Base-by-base conservation (phyloP, 2,888 invertebrate species). In the Rhagium mordax region DNA sequence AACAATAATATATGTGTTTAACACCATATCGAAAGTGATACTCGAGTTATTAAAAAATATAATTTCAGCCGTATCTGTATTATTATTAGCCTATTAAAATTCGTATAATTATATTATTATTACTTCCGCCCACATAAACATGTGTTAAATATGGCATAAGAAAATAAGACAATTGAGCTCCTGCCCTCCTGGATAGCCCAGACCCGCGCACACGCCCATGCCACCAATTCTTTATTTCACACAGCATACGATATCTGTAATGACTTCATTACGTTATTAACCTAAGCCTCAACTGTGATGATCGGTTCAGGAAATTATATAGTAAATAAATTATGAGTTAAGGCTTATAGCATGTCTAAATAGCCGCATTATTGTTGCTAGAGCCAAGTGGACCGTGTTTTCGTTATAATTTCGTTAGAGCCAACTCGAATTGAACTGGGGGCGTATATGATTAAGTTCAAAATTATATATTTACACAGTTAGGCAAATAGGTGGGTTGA, bases 251-350 rank as follows among this genome's bases (percentile, higher is more conserved):
- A 75, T 76, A 74, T 76, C 74, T 78, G 76, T 77, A 80, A 82
- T 82, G 82, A 81, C 81, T 84, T 81, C 85, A 86, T 86, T 85
- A 85, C 85, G 84, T 85, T 84, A 85, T 84, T 84, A 85, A 82
- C 81, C 80, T 82, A 82, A 83, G 81, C 83, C n/a, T 72, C 84
- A 84, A 85, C 85, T 84, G 85, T 82, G 84, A 85, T 84, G 85
- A 85, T 84, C 82, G 83, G 82, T 84, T 80, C 79, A 79, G 79
- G 79, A 86, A 85, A 86, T 86, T 86, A 86, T 82, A 85, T 81
- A 66, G 69, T 72, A 76, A 78, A 78, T 78, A 78, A 78, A 78
- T 78, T 60, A 60, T 29, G 18, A 60, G 59, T 60, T 60, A 29
- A 29, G 74, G 18, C 65, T 53, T 29, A 51, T 76, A 74, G 78